These are phyloP conservation scores for Elmis aenea DNA, from an alignment of 2,888 invertebrate species.

Conservation along the genomic window DNA sequence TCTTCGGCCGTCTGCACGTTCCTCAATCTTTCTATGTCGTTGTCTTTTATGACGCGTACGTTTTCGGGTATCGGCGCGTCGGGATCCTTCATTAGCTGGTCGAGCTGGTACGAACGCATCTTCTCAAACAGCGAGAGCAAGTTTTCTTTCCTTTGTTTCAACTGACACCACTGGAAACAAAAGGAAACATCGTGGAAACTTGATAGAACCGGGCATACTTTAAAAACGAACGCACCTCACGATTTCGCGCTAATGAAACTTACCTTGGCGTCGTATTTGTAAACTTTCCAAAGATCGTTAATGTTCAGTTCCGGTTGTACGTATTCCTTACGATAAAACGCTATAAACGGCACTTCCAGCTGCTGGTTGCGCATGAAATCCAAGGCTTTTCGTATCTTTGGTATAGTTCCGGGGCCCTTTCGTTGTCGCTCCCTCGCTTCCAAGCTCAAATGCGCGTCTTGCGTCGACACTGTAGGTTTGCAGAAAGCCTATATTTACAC, in stretches of 20 bases:
- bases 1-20: conserved; percentile 84
- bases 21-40: conserved; percentile 74
- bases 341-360: conserved; percentile 96
- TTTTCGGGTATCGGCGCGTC: conserved; percentile 81
- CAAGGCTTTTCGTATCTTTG: conserved; percentile 90
- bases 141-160: conserved; percentile 79
- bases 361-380: conserved; percentile 95
- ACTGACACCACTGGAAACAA: conserved; percentile 77
- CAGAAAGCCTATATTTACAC: conserved; percentile 68
- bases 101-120: conserved; percentile 87
- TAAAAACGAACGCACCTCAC: too few relatives aligned
- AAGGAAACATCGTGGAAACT: too few relatives aligned
- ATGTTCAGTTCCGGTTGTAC: conserved; percentile 91
- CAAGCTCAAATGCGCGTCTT: conserved; percentile 56
- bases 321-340: conserved; percentile 97
- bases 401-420: conserved; percentile 66
- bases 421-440: conserved; percentile 54
- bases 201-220: too few relatives aligned
- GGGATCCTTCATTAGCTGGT: conserved; percentile 72
- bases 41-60: conserved; percentile 76
- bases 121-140: conserved; percentile 78
- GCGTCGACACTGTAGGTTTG: conserved; percentile 75
- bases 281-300: conserved; percentile 97
- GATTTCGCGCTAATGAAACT: too few relatives aligned
- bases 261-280: conserved; percentile 51